Percentiles rank a stretch among this genome's conserved stretches.
Evolutionary conservation across 2,797 vertebrate species (phyloP).

Genomic region (Psittacula derbiana): DNA sequence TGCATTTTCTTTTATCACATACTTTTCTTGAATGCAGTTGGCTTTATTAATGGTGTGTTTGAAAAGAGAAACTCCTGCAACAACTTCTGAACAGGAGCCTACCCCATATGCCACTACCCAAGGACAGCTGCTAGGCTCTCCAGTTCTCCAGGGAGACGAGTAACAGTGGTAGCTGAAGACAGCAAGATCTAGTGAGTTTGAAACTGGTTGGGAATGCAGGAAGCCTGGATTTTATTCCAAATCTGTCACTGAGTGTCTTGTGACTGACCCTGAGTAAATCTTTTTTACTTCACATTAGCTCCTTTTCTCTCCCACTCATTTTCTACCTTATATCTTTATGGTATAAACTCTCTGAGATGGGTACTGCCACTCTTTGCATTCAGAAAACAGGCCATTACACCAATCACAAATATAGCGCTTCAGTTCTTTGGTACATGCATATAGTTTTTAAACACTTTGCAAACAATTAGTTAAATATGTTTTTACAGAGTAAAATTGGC

Average conservation of each 20-base stretch:
- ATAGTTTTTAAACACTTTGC: neutral
- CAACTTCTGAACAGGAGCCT: neutral
- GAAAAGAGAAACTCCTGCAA: neutral
- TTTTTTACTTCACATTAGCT: neutral
- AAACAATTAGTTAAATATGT: neutral
- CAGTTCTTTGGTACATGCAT: neutral
- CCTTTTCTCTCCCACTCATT: neutral
- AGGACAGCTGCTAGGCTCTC: neutral
- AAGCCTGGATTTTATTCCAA: slow-evolving; percentile 6
- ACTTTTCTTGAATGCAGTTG: neutral
- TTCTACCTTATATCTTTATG: neutral
- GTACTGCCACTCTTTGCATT: neutral
- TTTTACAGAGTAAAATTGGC: neutral
- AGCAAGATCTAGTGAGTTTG: neutral
- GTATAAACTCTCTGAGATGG: neutral
- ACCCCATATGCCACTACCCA: neutral
- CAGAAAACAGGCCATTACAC: neutral
- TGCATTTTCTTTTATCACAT: neutral
- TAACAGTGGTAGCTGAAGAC: neutral
- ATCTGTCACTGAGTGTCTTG: neutral
- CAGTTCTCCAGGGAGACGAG: neutral
- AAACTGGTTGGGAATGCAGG: neutral
- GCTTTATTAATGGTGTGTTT: neutral
- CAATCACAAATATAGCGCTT: neutral
- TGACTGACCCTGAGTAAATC: neutral